Base-by-base conservation (phyloP, 2,113 vertebrate genomes). In the Pelecanus crispus region DNA sequence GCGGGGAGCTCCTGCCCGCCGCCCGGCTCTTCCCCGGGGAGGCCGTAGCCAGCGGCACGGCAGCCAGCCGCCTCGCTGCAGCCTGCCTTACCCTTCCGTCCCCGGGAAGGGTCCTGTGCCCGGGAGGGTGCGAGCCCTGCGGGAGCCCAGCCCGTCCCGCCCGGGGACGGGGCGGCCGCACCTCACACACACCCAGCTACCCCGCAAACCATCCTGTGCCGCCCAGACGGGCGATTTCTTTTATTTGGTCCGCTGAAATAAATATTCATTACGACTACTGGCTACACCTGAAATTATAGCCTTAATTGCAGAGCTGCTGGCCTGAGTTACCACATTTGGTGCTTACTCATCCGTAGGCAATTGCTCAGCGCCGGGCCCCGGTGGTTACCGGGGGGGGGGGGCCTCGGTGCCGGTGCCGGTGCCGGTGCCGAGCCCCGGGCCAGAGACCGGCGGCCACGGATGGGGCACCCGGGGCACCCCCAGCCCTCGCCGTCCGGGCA, bases 221-320 rank as follows among this genome's bases (percentile, higher is more conserved):
- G 2, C 42, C 16, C 7, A 11, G 5, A 24, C 9, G 10, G n/a
- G 28, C 11, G 7, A 86, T 88, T 92, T 88, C 38, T 80, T 93
- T 74, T 77, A 83, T 83, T 92, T 36, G 19, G 58, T 49, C 62
- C 21, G 9, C 42, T 71, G 81, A 89, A 89, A 96, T 96, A 95
- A 95, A 94, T 97, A 95, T 96, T 96, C 91, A 84, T 92, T 62
- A 42, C 26, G 16, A 88, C 61, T 78, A 31, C 73, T 81, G 65
- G 91, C 83, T 92, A 78, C 81, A 97, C 86, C 89, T 94, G 86
- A 84, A 92, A 96, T 97, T 81, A 94, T 65, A 90, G 73, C 81
- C 77, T 71, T 92, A 96, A 95, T 94, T 95, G 94, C 81, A 31
- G 87, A 91, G 84, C 68, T 85, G 86, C 80, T 87, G 81, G 72